phyloP scores from a whole-genome alignment of 2,797 vertebrate genomes.

The Oceanodroma leucorhoa region DNA sequence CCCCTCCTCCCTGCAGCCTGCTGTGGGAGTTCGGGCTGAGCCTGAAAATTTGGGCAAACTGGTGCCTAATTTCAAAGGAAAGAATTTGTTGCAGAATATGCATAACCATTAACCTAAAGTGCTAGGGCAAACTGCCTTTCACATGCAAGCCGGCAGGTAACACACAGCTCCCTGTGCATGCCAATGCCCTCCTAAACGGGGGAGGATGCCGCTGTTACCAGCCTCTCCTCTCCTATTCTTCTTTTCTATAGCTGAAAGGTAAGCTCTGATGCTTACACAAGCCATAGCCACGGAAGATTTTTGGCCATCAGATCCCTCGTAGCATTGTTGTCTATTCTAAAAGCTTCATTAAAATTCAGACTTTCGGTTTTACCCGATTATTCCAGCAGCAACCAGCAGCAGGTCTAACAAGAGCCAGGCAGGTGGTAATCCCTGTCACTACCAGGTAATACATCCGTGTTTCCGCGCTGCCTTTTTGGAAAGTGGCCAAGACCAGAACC shows the following conservation, averaged over 20 bases:
- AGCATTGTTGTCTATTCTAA: background rate
- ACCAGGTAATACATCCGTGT: background rate
- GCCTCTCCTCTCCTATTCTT: background rate
- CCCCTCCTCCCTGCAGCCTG: background rate
- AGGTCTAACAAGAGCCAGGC: background rate
- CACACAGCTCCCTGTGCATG: background rate
- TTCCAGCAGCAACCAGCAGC: background rate
- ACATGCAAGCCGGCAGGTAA: background rate
- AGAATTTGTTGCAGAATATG: background rate
- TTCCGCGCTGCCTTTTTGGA: background rate
- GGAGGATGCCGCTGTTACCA: background rate
- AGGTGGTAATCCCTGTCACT: background rate
- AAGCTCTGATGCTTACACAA: background rate
- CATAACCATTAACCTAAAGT: background rate
- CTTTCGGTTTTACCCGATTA: background rate
- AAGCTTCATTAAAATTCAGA: slow-evolving; percentile 6
- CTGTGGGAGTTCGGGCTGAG: background rate
- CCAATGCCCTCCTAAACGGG: background rate
- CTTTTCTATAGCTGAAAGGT: background rate
- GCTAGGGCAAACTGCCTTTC: background rate
- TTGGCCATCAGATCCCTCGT: rapidly evolving
- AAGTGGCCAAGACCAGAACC: background rate
- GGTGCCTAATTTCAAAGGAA: background rate
- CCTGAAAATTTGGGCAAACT: background rate
- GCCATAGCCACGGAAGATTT: background rate